A percentile compares a stretch with the other conserved stretches of the same genome.
Conservation (phyloP, 2,888 invertebrate genomes). For the Hypsopygia costalis region DNA sequence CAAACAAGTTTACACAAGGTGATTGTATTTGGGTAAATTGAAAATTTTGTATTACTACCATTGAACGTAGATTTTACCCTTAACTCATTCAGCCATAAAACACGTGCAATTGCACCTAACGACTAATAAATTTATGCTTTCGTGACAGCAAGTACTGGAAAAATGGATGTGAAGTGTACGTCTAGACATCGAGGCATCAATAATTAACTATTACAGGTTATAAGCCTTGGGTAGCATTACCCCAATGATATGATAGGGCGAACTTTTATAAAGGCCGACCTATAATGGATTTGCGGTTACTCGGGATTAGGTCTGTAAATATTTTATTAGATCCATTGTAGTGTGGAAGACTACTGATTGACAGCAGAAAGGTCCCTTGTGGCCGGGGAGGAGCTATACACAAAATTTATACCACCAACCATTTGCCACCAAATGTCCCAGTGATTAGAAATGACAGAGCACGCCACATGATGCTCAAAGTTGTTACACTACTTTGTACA, state of each 20-base stretch:
- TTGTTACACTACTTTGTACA: too few relatives aligned
- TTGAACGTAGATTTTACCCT: background rate
- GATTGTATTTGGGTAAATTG: too few relatives aligned
- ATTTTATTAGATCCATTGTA: constrained; percentile 68
- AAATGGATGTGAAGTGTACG: constrained; percentile 42
- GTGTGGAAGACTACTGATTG: constrained; percentile 61
- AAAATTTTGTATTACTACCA: too few relatives aligned
- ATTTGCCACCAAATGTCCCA: constrained; percentile 20
- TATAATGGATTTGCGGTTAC: constrained; percentile 69
- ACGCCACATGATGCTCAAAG: background rate
- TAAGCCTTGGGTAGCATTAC: constrained; percentile 42
- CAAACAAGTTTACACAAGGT: too few relatives aligned
- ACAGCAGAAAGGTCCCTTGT: constrained; percentile 51
- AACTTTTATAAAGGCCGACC: constrained; percentile 55
- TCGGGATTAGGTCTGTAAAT: constrained; percentile 72
- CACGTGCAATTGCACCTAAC: constrained; percentile 42
- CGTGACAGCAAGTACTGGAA: constrained; percentile 64
- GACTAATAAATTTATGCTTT: constrained; percentile 50
- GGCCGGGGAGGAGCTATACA: constrained; percentile 31
- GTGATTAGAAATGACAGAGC: background rate
- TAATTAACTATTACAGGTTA: constrained; percentile 61
- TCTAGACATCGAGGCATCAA: constrained; percentile 64
- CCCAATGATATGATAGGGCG: constrained; percentile 45
- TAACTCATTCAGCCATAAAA: constrained; percentile 13
- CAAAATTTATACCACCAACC: constrained; percentile 19